phyloP scores from a whole-genome alignment of 2,888 invertebrate species.

The Gymnocheta viridis region DNA sequence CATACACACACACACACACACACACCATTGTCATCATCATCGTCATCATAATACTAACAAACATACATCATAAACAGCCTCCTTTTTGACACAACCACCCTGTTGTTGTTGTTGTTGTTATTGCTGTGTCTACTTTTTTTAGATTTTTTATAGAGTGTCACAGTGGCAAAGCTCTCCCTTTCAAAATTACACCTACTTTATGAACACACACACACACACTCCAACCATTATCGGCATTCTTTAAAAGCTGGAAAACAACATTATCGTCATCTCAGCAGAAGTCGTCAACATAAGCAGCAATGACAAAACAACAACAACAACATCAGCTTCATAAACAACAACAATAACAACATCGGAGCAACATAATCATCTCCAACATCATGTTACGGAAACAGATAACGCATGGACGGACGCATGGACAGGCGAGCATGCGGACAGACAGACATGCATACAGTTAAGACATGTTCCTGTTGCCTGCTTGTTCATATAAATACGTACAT shows the following conservation, averaged over 20 bases:
- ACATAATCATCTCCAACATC: conserved; percentile 70
- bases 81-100: conserved; percentile 52
- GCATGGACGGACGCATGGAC: conserved; percentile 75
- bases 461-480: conserved; percentile 9
- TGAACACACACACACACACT: conserved; percentile 25
- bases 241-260: conserved; percentile 42
- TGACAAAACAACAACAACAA: conserved; percentile 53
- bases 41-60: conserved; percentile 68
- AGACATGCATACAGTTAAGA: conserved; percentile 41
- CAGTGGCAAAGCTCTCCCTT: conserved; percentile 44
- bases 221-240: conserved; percentile 66
- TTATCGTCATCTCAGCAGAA: conserved; percentile 66
- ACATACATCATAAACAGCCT: conserved; percentile 70
- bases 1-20: conserved; percentile 36
- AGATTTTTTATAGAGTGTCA: conserved; percentile 44
- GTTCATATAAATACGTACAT: neutral
- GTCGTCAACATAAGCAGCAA: conserved; percentile 77
- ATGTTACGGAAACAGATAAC: conserved; percentile 81
- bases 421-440: conserved; percentile 59
- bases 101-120: conserved; percentile 2
- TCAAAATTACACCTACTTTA: conserved; percentile 47
- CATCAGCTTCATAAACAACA: conserved; percentile 67
- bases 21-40: conserved; percentile 30
- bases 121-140: neutral
- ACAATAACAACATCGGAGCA: conserved; percentile 66